phyloP scores from a whole-genome alignment of 2,888 invertebrate genomes.

The Nysson spinosus region DNA sequence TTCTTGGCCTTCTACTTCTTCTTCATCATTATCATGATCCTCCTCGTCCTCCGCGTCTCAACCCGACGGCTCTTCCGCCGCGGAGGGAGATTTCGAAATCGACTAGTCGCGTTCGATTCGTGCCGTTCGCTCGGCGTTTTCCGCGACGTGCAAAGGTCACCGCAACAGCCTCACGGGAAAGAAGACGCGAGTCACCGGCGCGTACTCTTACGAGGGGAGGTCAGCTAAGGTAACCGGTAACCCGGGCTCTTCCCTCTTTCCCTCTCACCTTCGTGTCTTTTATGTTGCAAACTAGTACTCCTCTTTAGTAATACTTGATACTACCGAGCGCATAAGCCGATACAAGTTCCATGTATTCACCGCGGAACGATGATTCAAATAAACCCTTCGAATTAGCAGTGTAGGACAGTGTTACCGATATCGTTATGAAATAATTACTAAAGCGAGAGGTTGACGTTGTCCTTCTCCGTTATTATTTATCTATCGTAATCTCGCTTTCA shows the following conservation, averaged over 20 bases:
- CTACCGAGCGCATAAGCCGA: slow-evolving; percentile 32
- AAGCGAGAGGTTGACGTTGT: too few species aligned
- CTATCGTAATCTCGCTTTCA: too few species aligned
- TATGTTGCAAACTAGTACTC: slow-evolving; percentile 61
- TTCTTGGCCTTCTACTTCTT: slow-evolving; percentile 52
- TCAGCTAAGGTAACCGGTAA: slow-evolving; percentile 63
- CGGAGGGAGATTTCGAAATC: slow-evolving; percentile 60
- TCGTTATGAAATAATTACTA: too few species aligned
- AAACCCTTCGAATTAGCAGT: too few species aligned
- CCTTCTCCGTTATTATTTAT: too few species aligned
- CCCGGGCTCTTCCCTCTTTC: slow-evolving; percentile 53
- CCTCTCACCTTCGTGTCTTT: slow-evolving; percentile 60
- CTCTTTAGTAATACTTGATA: slow-evolving; percentile 54
- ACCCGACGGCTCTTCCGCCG: slow-evolving; percentile 52
- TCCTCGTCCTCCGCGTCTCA: slow-evolving; percentile 48
- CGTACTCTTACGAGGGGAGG: slow-evolving; percentile 63
- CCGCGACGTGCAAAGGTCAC: slow-evolving; percentile 64
- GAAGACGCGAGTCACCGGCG: slow-evolving; percentile 63
- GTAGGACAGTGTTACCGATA: too few species aligned
- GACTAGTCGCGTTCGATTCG: slow-evolving; percentile 61
- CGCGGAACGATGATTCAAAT: slow-evolving; percentile 2
- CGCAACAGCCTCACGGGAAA: slow-evolving; percentile 55
- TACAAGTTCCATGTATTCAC: slow-evolving; percentile 6
- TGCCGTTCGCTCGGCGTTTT: slow-evolving; percentile 63
- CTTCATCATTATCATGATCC: slow-evolving; percentile 57